Conservation (phyloP, 1,140 invertebrate genomes). For the Trachymyrmex cornetzi region DNA sequence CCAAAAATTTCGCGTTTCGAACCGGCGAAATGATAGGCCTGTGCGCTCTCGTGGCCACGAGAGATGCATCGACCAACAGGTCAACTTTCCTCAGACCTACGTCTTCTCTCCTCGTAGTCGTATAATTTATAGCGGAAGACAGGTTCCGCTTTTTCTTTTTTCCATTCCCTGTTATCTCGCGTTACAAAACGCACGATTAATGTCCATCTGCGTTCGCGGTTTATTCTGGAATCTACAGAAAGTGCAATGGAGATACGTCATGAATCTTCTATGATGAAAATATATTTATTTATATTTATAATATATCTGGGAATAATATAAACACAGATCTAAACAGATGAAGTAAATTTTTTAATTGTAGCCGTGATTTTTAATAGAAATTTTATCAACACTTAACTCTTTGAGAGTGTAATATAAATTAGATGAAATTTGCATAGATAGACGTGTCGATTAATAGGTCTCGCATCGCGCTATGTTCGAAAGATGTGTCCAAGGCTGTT, state of each 20-base stretch:
- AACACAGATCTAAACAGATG: neutral
- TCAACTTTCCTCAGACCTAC: conserved; percentile 50
- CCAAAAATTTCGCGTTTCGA: conserved; percentile 67
- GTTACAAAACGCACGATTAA: conserved; percentile 71
- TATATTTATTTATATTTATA: neutral
- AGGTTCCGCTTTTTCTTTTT: conserved; percentile 14
- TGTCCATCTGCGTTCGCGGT: conserved; percentile 57
- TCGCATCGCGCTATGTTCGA: conserved; percentile 5
- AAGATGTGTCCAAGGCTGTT: neutral
- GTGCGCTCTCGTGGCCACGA: conserved; percentile 31
- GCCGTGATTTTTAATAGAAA: neutral
- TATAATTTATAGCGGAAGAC: conserved; percentile 84
- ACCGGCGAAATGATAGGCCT: conserved; percentile 79
- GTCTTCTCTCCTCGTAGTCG: conserved; percentile 73
- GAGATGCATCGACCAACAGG: conserved; percentile 56
- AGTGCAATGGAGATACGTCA: neutral
- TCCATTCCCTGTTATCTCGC: conserved; percentile 18
- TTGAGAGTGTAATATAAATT: neutral
- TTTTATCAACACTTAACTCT: neutral
- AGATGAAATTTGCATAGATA: conserved; percentile 20
- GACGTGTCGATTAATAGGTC: conserved; percentile 40
- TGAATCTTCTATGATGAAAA: neutral
- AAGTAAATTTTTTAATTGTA: neutral
- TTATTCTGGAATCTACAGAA: conserved; percentile 22
- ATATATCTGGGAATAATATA: neutral